These are phyloP conservation scores for Callorhinus ursinus DNA, from an alignment of 2,113 vertebrate genomes.

Conservation along the genomic window DNA sequence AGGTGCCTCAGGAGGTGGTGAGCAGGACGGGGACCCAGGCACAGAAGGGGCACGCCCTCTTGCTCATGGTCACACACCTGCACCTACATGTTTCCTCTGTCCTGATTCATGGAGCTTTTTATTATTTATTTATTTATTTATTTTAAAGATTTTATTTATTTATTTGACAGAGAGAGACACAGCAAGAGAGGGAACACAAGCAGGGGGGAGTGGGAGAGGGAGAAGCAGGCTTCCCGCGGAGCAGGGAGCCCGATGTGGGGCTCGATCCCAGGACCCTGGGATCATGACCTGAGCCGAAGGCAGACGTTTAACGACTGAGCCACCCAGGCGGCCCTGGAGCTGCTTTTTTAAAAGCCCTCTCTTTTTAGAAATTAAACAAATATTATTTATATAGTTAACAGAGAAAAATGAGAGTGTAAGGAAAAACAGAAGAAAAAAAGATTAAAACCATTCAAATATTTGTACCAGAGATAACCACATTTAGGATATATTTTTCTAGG, in stretches of 20 bases:
- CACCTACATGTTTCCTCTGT: not conserved
- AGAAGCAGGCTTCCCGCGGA: too few relatives aligned
- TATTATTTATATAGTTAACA: not conserved
- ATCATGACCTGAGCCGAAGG: too few relatives aligned
- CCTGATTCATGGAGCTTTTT: not conserved
- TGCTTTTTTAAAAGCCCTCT: not conserved
- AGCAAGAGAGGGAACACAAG: too few relatives aligned
- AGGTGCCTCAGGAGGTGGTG: not conserved
- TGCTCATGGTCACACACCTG: not conserved
- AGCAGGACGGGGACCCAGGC: not conserved
- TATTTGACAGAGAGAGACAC: too few relatives aligned
- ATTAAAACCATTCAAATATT: not conserved
- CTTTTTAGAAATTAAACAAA: not conserved
- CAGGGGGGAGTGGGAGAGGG: too few relatives aligned
- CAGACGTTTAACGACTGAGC: too few relatives aligned
- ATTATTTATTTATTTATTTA: not conserved
- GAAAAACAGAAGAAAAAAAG: not conserved
- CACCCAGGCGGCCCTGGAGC: too few relatives aligned
- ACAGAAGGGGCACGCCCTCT: not conserved
- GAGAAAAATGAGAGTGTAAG: not conserved
- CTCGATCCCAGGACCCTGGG: too few relatives aligned
- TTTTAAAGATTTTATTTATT: too few relatives aligned
- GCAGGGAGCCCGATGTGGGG: too few relatives aligned
- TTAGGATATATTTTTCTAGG: not conserved
- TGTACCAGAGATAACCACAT: not conserved